A percentile compares a stretch with the other conserved stretches of the same genome.
Evolutionary conservation across 1,140 invertebrate genomes (phyloP).

Genomic region (Probaryconus sp.): DNA sequence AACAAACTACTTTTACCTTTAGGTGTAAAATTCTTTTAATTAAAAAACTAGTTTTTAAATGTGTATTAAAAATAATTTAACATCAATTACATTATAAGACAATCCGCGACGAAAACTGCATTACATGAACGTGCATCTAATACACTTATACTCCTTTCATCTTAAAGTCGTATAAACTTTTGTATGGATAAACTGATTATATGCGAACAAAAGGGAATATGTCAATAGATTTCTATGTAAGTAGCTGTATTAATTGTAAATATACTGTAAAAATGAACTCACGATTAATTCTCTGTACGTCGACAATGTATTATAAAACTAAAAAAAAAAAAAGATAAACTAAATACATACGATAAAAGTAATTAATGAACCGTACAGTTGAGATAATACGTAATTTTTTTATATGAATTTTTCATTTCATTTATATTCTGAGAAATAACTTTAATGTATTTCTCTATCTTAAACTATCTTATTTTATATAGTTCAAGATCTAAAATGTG

Average conservation of each 20-base stretch:
- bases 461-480: too few species aligned
- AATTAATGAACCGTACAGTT: conserved; percentile 14
- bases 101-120: conserved; percentile 37
- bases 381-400: too few species aligned
- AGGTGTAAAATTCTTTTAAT: too few species aligned
- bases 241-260: conserved; percentile 63
- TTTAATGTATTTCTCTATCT: too few species aligned
- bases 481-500: too few species aligned
- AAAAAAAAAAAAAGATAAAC: too few species aligned
- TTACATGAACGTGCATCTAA: conserved; percentile 42
- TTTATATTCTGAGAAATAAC: too few species aligned
- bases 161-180: conserved; percentile 63
- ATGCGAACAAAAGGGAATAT: conserved; percentile 57
- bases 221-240: conserved; percentile 67
- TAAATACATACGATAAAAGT: conserved; percentile 45
- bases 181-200: conserved; percentile 60
- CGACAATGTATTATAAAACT: conserved; percentile 48
- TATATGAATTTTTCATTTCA: too few species aligned
- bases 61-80: neutral
- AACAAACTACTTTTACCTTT: too few species aligned
- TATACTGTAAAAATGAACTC: conserved; percentile 63
- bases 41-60: too few species aligned
- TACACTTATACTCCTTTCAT: conserved; percentile 57
- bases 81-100: conserved; percentile 36
- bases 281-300: conserved; percentile 53